Evolutionary conservation across 1,140 invertebrate genomes (phyloP).

Genomic region (Ceratitis capitata): DNA sequence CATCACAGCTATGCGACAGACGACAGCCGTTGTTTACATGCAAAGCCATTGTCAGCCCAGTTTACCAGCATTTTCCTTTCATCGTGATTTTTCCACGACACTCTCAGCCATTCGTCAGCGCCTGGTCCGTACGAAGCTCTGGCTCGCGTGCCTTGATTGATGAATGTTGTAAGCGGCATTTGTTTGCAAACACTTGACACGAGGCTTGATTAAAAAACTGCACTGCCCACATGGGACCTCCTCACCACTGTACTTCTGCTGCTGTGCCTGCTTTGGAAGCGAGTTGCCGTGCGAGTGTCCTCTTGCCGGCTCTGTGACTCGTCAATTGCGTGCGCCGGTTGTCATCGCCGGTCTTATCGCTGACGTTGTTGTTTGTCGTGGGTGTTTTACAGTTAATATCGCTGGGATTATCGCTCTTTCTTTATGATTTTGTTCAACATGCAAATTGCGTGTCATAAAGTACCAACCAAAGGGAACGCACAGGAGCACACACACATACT

Average conservation of each 20-base stretch:
- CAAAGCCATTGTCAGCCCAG: not conserved
- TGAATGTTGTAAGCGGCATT: constrained; percentile 51
- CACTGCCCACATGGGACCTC: constrained; percentile 64
- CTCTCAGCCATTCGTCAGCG: not conserved
- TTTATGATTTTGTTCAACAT: constrained; percentile 38
- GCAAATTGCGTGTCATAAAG: constrained; percentile 36
- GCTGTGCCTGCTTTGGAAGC: not conserved
- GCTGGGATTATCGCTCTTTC: constrained; percentile 19
- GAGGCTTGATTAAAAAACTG: constrained; percentile 65
- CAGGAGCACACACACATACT: not conserved
- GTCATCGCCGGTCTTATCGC: constrained; percentile 15
- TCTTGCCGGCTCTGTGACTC: not conserved
- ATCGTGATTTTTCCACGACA: not conserved
- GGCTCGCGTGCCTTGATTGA: constrained; percentile 57
- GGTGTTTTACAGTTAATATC: not conserved
- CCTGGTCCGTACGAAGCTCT: not conserved
- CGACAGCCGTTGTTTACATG: not conserved
- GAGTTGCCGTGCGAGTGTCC: not conserved
- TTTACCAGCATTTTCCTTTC: not conserved
- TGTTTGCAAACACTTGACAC: constrained; percentile 62
- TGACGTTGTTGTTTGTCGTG: constrained; percentile 1
- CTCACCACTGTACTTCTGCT: not conserved
- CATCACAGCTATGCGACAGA: not conserved
- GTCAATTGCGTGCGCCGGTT: constrained; percentile 7
- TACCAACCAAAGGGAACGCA: too few relatives aligned